These are phyloP conservation scores for Pseudomyrmex gracilis DNA, from an alignment of 1,140 invertebrate genomes.

Conservation along the genomic window DNA sequence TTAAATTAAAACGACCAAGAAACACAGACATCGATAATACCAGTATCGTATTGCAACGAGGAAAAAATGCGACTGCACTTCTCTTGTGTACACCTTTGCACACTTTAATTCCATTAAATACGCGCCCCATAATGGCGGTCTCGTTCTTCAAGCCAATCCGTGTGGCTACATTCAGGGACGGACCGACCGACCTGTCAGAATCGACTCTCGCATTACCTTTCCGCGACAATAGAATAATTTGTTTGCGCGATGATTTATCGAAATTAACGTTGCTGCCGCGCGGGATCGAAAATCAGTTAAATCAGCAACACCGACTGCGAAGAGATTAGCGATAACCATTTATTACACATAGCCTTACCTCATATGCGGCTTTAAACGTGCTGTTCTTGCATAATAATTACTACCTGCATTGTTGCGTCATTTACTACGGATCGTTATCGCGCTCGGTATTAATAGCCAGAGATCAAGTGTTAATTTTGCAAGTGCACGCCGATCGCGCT, in stretches of 20 bases:
- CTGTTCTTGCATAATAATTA: conserved; percentile 43
- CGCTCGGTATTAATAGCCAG: conserved; percentile 38
- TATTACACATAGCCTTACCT: conserved; percentile 1
- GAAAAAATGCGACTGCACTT: conserved; percentile 61
- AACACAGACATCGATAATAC: conserved; percentile 57
- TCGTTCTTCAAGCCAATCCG: conserved; percentile 65
- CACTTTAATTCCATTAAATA: conserved; percentile 72
- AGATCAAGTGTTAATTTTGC: conserved; percentile 54
- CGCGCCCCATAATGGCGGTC: conserved; percentile 49
- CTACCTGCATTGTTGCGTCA: conserved; percentile 43
- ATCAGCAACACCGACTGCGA: neutral
- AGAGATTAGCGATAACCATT: conserved; percentile 47
- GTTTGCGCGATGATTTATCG: too few species aligned
- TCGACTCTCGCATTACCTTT: neutral
- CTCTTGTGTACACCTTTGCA: conserved; percentile 44
- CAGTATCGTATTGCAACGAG: conserved; percentile 50
- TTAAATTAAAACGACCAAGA: conserved; percentile 47
- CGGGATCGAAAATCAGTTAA: conserved; percentile 1
- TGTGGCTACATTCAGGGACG: conserved; percentile 54
- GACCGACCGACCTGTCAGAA: conserved; percentile 43
- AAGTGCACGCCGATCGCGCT: conserved; percentile 14
- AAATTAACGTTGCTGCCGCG: too few species aligned
- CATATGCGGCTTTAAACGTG: conserved; percentile 31
- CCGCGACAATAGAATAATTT: neutral
- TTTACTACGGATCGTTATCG: conserved; percentile 51